Evolutionary conservation across 2,113 vertebrate genomes (phyloP).

Genomic region (Rousettus leschenaultii): DNA sequence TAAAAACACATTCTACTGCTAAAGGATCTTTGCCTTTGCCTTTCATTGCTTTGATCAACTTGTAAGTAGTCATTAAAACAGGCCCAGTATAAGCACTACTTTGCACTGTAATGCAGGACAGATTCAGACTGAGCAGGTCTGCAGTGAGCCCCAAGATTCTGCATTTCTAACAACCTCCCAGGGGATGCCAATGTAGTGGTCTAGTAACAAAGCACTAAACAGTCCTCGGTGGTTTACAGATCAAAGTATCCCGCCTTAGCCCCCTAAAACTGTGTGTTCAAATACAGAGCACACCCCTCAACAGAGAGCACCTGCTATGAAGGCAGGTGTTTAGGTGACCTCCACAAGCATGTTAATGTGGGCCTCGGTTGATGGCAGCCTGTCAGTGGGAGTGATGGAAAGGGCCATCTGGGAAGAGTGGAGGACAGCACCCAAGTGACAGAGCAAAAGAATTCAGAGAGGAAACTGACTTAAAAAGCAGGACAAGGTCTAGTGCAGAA

Average conservation of each 20-base stretch:
- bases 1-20: not conserved
- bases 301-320: not conserved
- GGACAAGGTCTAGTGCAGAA: not conserved
- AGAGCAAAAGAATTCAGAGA: not conserved
- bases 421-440: not conserved
- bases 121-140: not conserved
- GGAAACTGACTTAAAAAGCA: not conserved
- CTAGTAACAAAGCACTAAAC: not conserved
- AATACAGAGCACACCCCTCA: not conserved
- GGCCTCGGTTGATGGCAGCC: not conserved
- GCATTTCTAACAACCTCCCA: not conserved
- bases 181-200: not conserved
- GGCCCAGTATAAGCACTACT: not conserved
- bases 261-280: not conserved
- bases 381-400: not conserved
- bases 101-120: no score
- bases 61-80: not conserved
- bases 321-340: not conserved
- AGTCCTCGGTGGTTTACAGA: not conserved
- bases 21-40: not conserved
- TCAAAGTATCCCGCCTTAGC: no score
- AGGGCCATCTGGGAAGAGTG: not conserved
- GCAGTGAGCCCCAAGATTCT: not conserved
- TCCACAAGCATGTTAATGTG: no score
- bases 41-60: not conserved